These are phyloP conservation scores for Callipepla squamata DNA, from an alignment of 2,113 vertebrate genomes.

Conservation along the genomic window DNA sequence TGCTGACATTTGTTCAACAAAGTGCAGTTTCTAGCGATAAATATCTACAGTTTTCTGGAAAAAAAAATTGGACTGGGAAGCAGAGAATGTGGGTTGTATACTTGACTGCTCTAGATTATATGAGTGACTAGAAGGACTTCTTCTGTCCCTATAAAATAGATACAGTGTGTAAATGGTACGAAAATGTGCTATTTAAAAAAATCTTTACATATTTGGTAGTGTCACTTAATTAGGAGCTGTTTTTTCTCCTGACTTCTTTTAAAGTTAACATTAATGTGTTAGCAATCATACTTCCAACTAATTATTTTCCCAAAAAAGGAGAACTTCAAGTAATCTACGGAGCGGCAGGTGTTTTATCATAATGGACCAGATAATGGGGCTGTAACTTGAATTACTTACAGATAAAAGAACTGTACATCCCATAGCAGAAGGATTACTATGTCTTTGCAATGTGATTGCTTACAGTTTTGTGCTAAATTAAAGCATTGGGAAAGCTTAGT, in stretches of 20 bases:
- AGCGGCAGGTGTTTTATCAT: conserved; percentile 13
- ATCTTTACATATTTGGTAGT: not conserved
- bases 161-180: not conserved
- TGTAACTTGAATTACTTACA: not conserved
- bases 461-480: not conserved
- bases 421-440: not conserved
- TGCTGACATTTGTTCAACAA: not conserved
- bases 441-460: not conserved
- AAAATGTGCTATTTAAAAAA: not conserved
- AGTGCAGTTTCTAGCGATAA: not conserved
- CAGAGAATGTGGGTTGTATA: not conserved
- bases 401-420: not conserved
- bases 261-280: not conserved
- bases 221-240: not conserved
- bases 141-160: not conserved
- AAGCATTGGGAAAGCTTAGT: not conserved
- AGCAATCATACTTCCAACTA: not conserved
- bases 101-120: not conserved
- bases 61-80: not conserved
- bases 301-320: not conserved
- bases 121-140: not conserved
- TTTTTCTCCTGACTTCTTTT: not conserved
- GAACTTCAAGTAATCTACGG: not conserved
- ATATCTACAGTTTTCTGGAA: not conserved
- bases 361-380: not conserved